phyloP scores from a whole-genome alignment of 2,797 vertebrate genomes.

The Monodelphis domestica region DNA sequence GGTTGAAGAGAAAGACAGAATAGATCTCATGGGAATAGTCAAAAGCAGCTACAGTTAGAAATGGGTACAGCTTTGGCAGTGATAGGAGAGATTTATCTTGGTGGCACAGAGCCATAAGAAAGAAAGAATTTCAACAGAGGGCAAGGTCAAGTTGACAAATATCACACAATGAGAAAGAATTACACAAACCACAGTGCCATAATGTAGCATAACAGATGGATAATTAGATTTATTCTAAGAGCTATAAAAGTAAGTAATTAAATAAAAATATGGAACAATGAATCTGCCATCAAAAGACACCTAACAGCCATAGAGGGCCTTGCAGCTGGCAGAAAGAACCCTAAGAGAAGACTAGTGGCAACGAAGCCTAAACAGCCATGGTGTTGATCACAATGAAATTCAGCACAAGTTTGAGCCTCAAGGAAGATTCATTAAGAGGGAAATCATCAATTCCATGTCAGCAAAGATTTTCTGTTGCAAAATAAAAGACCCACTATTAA shows the following conservation, averaged over 20 bases:
- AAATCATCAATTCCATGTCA: neutral
- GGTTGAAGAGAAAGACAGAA: neutral
- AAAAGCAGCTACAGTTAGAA: neutral
- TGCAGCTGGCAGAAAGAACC: slow-evolving; percentile 39
- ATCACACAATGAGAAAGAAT: slow-evolving; percentile 50
- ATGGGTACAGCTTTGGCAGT: neutral
- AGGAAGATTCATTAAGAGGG: neutral
- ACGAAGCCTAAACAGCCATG: slow-evolving; percentile 26
- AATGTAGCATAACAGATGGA: slow-evolving; percentile 81
- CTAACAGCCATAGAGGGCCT: slow-evolving; percentile 59
- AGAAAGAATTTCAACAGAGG: slow-evolving; percentile 30
- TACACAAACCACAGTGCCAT: slow-evolving; percentile 59
- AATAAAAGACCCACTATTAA: too few relatives aligned
- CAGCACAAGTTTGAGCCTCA: slow-evolving; percentile 11
- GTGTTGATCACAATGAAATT: slow-evolving; percentile 23
- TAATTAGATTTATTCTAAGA: slow-evolving; percentile 82
- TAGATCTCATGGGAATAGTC: neutral
- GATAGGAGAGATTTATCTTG: neutral
- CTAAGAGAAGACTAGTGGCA: slow-evolving; percentile 13
- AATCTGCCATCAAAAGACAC: slow-evolving; percentile 70
- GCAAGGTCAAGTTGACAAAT: slow-evolving; percentile 58
- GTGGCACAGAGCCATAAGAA: slow-evolving; percentile 46
- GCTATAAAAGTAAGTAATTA: slow-evolving; percentile 82
- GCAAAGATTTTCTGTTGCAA: neutral
- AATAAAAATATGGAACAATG: slow-evolving; percentile 81